phyloP scores from a whole-genome alignment of 2,113 vertebrate genomes.

The Thomomys bottae region DNA sequence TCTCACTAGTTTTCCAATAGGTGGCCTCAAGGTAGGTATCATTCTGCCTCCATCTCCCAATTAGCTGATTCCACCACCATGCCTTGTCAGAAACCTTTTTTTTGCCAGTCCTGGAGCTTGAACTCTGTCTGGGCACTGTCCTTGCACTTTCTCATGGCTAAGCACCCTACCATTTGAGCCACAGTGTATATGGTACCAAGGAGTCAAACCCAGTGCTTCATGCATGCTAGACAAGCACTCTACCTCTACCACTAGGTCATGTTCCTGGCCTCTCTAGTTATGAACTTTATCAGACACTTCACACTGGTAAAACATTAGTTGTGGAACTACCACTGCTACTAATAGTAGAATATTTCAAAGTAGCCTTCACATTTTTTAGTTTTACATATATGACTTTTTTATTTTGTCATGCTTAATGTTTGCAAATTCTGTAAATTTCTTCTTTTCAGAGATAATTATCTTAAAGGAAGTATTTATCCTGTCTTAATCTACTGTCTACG shows the following conservation, averaged over 20 bases:
- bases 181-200: too few relatives aligned
- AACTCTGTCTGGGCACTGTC: too few relatives aligned
- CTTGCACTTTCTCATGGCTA: too few relatives aligned
- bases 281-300: constrained; percentile 6
- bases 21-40: neutral
- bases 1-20: too few relatives aligned
- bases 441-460: constrained; percentile 35
- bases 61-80: neutral
- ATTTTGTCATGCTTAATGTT: neutral
- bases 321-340: neutral
- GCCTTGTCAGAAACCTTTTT: too few relatives aligned
- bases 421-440: constrained; percentile 17
- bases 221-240: too few relatives aligned
- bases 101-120: too few relatives aligned
- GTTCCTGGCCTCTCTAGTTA: too few relatives aligned
- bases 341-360: neutral
- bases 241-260: too few relatives aligned
- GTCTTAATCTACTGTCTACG: neutral
- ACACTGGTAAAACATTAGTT: neutral
- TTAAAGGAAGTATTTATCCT: constrained; percentile 13
- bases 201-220: too few relatives aligned
- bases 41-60: neutral
- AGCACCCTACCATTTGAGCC: too few relatives aligned
- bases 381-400: constrained; percentile 25
- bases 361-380: constrained; percentile 1